Conservation (phyloP, 2,888 invertebrate species). For the Latrodectus hesperus region DNA sequence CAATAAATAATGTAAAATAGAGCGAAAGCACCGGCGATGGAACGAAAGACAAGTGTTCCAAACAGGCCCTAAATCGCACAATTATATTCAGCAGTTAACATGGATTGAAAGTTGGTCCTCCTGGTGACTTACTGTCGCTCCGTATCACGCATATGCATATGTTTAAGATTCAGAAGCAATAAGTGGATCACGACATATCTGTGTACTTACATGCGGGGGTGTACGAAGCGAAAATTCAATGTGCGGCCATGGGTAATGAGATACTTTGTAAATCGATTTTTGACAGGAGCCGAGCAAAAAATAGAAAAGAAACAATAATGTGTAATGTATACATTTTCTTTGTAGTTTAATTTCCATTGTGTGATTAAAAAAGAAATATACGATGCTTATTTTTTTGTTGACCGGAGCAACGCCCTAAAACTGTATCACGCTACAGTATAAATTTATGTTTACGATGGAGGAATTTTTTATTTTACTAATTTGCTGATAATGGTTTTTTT, state of each 20-base stretch:
- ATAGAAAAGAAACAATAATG: constrained; percentile 57
- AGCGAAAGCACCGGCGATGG: too few species aligned
- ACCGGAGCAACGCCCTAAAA: constrained; percentile 59
- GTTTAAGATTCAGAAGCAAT: constrained; percentile 59
- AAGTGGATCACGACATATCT: constrained; percentile 49
- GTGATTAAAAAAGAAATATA: constrained; percentile 65
- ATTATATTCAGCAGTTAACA: constrained; percentile 21
- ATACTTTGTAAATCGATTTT: constrained; percentile 68
- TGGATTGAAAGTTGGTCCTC: constrained; percentile 24
- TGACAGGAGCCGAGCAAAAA: constrained; percentile 24
- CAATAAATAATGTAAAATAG: not conserved
- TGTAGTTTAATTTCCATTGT: constrained; percentile 39
- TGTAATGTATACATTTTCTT: constrained; percentile 57
- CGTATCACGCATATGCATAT: constrained; percentile 48
- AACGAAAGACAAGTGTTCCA: not conserved
- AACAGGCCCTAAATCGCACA: constrained; percentile 31
- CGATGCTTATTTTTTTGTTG: constrained; percentile 46
- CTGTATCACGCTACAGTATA: constrained; percentile 47
- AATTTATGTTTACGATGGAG: too few species aligned
- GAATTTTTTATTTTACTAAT: too few species aligned
- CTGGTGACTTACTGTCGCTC: constrained; percentile 11
- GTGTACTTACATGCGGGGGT: constrained; percentile 64
- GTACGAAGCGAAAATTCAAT: constrained; percentile 33
- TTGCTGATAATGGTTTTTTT: too few species aligned
- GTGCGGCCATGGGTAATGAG: constrained; percentile 46